These are phyloP conservation scores for Addax nasomaculatus DNA, from an alignment of 2,113 vertebrate species.

Conservation along the genomic window DNA sequence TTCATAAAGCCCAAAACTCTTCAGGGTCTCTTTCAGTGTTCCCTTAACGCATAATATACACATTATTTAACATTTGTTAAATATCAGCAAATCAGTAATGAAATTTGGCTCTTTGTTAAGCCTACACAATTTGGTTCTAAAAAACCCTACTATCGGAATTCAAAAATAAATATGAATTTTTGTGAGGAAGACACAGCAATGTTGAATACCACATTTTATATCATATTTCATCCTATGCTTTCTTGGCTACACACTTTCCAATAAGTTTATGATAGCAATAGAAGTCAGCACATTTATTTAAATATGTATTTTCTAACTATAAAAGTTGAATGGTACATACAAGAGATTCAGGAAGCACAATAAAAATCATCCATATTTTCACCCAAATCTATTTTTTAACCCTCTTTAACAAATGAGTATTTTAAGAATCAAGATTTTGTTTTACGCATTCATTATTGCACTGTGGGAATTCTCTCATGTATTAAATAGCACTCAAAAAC, in stretches of 20 bases:
- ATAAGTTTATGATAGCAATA: not conserved
- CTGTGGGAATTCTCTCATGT: not conserved
- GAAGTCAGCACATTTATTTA: not conserved
- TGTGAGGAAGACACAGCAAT: not conserved
- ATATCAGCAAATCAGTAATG: not conserved
- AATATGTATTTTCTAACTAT: not conserved
- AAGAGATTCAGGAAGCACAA: not conserved
- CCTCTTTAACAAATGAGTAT: not conserved
- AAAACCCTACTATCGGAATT: not conserved
- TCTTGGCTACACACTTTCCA: not conserved
- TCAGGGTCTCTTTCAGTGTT: not conserved
- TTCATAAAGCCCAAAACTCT: not conserved
- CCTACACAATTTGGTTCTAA: not conserved
- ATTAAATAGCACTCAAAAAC: not conserved
- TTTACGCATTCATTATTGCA: not conserved
- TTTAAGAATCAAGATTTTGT: not conserved
- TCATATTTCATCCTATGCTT: not conserved
- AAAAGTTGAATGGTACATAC: not conserved
- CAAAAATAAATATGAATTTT: not conserved
- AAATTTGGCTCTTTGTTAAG: not conserved
- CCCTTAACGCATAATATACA: not conserved
- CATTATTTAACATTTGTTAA: not conserved
- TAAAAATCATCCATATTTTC: not conserved
- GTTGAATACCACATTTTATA: not conserved
- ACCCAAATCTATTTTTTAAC: not conserved